Evolutionary conservation across 2,888 invertebrate species (phyloP).

Genomic region (Tenthredo livida): DNA sequence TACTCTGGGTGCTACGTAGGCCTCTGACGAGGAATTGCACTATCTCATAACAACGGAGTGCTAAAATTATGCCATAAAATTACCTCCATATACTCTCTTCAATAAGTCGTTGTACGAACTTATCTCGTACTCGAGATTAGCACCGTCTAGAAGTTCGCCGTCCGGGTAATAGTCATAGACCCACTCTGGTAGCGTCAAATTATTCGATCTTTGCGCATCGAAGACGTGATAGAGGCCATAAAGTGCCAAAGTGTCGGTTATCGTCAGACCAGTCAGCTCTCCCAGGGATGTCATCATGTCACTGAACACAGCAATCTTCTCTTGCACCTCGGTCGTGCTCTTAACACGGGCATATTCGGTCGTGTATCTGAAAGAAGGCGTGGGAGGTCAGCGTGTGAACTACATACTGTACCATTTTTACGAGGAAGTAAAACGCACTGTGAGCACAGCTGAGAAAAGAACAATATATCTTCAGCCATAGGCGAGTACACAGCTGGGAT

Average conservation of each 20-base stretch:
- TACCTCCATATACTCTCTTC: conserved; percentile 81
- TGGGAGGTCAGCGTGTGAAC: neutral
- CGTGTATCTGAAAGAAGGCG: conserved; percentile 61
- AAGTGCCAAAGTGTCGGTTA: conserved; percentile 57
- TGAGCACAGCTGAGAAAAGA: conserved; percentile 63
- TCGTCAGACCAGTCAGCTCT: conserved; percentile 58
- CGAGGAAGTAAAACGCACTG: conserved; percentile 51
- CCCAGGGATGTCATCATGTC: conserved; percentile 63
- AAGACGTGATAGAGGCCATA: conserved; percentile 68
- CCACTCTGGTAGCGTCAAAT: conserved; percentile 80
- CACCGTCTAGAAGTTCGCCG: conserved; percentile 79
- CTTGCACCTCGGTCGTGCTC: conserved; percentile 55
- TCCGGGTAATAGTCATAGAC: conserved; percentile 79
- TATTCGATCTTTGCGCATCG: conserved; percentile 68
- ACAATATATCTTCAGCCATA: conserved; percentile 61
- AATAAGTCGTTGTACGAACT: conserved; percentile 80
- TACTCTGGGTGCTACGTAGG: neutral
- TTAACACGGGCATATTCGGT: conserved; percentile 62
- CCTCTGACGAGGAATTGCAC: too few relatives aligned
- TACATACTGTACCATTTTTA: neutral
- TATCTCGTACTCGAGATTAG: conserved; percentile 80
- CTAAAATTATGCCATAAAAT: neutral
- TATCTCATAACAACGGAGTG: neutral
- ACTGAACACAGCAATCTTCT: conserved; percentile 30
- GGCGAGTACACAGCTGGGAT: conserved; percentile 78